These are phyloP conservation scores for Equus przewalskii DNA, from an alignment of 2,113 vertebrate species.

Conservation along the genomic window DNA sequence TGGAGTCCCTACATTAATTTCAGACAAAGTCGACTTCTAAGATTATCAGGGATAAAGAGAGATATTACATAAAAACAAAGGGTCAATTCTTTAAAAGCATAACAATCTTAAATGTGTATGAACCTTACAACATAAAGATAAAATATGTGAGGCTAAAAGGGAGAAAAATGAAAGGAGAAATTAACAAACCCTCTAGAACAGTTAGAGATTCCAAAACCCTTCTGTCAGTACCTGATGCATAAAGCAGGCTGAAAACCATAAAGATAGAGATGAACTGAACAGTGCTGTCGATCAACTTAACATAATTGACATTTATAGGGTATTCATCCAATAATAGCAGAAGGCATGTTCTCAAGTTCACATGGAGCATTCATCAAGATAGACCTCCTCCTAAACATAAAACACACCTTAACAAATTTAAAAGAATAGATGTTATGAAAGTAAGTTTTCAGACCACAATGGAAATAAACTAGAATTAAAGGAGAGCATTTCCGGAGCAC, in stretches of 20 bases:
- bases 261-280: neutral
- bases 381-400: neutral
- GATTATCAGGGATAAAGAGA: neutral
- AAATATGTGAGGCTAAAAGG: neutral
- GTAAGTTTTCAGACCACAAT: neutral
- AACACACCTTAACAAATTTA: neutral
- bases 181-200: neutral
- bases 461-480: neutral
- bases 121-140: neutral
- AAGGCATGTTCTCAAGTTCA: neutral
- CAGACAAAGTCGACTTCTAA: neutral
- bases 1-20: neutral
- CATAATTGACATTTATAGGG: neutral
- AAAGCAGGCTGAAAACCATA: neutral
- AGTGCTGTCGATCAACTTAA: neutral
- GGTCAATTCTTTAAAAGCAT: neutral
- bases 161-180: neutral
- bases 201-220: neutral
- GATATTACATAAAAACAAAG: neutral
- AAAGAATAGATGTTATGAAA: neutral
- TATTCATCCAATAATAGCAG: neutral
- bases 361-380: neutral
- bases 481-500: slow-evolving; percentile 36
- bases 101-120: neutral
- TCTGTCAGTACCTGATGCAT: neutral